A percentile compares a stretch with the other conserved stretches of the same genome.
phyloP scores from a whole-genome alignment of 2,113 vertebrate species.

The human region GRCh38 chr11:78914001-78914500 shows the following conservation, averaged over 20 bases:
- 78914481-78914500: neutral
- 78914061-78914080: neutral
- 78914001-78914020: neutral
- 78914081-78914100: rapidly evolving
- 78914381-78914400: neutral
- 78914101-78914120: neutral
- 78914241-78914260: neutral
- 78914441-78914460: neutral
- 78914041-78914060: neutral
- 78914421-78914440: neutral
- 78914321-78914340: neutral
- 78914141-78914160: neutral
- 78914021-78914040: neutral
- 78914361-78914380: neutral
- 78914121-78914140: neutral
- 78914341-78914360: neutral
- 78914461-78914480: neutral
- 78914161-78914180: neutral
- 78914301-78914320: neutral
- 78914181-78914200: neutral
- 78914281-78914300: neutral
- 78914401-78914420: neutral
- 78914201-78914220: neutral
- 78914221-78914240: neutral
- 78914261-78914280: neutral